These are phyloP conservation scores for Baronia brevicornis DNA, from an alignment of 2,888 invertebrate species.

Conservation along the genomic window DNA sequence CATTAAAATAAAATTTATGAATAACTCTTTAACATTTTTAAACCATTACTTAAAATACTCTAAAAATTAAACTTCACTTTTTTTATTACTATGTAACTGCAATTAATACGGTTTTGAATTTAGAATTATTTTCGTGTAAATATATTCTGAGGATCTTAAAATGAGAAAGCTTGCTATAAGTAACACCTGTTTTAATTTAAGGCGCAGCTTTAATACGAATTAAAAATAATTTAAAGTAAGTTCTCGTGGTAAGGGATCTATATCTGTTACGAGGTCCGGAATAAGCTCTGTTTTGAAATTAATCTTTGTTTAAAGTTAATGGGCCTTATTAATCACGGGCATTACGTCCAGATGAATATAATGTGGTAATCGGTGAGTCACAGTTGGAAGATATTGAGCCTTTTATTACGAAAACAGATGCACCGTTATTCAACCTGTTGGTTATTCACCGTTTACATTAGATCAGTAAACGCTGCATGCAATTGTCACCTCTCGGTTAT, in stretches of 20 bases:
- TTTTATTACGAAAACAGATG: slow-evolving; percentile 62
- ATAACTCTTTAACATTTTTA: too few relatives aligned
- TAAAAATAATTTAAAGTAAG: too few relatives aligned
- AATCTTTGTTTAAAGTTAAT: slow-evolving; percentile 71
- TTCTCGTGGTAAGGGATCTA: slow-evolving; percentile 31
- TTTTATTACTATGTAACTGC: too few relatives aligned
- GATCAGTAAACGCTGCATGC: slow-evolving; percentile 17
- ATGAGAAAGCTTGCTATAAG: too few relatives aligned
- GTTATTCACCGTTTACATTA: slow-evolving; percentile 30
- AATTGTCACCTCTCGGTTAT: slow-evolving; percentile 26
- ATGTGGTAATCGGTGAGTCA: slow-evolving; percentile 62
- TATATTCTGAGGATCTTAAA: too few relatives aligned
- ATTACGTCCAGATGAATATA: slow-evolving; percentile 63
- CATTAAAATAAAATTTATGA: too few relatives aligned
- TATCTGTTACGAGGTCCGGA: slow-evolving; percentile 26
- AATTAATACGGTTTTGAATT: too few relatives aligned
- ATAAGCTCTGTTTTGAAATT: slow-evolving; percentile 39
- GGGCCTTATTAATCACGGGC: slow-evolving; percentile 62
- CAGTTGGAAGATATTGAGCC: slow-evolving; percentile 43
- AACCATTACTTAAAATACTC: too few relatives aligned
- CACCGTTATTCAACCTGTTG: slow-evolving; percentile 50
- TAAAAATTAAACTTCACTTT: too few relatives aligned
- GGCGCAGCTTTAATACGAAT: too few relatives aligned
- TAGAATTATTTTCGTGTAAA: too few relatives aligned
- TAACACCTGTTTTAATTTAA: too few relatives aligned